A percentile compares a stretch with the other conserved stretches of the same genome.
Evolutionary conservation across 2,113 vertebrate species (phyloP).

Genomic region (Paraplagusia blochii): DNA sequence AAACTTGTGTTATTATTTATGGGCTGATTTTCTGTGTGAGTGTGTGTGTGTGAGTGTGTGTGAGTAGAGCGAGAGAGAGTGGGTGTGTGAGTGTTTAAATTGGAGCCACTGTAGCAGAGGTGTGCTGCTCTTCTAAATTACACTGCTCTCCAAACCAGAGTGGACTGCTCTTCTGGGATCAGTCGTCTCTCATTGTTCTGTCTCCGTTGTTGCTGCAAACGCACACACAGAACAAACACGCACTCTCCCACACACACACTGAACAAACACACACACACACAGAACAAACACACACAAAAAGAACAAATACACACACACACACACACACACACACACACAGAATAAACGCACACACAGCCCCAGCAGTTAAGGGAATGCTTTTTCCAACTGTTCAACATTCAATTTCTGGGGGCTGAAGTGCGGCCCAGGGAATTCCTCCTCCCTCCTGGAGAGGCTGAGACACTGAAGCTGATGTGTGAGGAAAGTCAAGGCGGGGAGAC

Average conservation of each 20-base stretch:
- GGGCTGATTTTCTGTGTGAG: conserved; percentile 33
- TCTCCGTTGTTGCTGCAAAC: conserved; percentile 63
- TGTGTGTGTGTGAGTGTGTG: conserved; percentile 4
- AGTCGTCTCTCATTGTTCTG: conserved; percentile 67
- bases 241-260: conserved; percentile 28
- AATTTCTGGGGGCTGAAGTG: conserved; percentile 72
- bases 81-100: conserved; percentile 57
- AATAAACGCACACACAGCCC: conserved; percentile 38
- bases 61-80: conserved; percentile 23
- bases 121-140: conserved; percentile 78
- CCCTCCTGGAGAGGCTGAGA: conserved; percentile 71
- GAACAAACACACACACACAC: conserved; percentile 38
- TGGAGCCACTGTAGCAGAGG: conserved; percentile 74
- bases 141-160: conserved; percentile 79
- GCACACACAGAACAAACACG: conserved; percentile 49
- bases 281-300: conserved; percentile 57
- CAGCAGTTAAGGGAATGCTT: too few species aligned
- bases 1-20: conserved; percentile 75
- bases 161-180: conserved; percentile 78
- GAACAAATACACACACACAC: conserved; percentile 34
- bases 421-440: conserved; percentile 72
- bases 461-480: conserved; percentile 36
- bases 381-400: conserved; percentile 57
- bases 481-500: conserved; percentile 38
- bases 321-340: conserved; percentile 42